A percentile compares a stretch with the other conserved stretches of the same genome.
These are phyloP conservation scores for Sylvilagus floridanus DNA, from an alignment of 2,797 vertebrate species.

Conservation along the genomic window DNA sequence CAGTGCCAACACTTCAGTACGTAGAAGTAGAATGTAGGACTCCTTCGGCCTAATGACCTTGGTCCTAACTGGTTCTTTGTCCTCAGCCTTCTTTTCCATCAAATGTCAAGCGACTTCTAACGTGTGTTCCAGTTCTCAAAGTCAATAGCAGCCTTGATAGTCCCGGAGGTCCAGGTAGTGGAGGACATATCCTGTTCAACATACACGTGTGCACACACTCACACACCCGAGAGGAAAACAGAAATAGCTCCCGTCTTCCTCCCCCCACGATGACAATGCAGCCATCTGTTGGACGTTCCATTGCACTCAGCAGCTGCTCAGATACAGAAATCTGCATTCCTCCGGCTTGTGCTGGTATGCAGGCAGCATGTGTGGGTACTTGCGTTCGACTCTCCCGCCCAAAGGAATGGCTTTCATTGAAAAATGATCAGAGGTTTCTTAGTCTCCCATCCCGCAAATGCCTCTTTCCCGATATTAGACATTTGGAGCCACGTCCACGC, in stretches of 20 bases:
- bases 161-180: constrained; percentile 35
- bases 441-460: constrained; percentile 59
- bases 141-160: neutral
- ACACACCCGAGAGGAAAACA: constrained; percentile 62
- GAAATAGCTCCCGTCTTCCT: constrained; percentile 77
- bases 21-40: neutral
- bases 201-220: neutral
- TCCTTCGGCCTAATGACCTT: neutral
- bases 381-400: constrained; percentile 80
- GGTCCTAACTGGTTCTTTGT: neutral
- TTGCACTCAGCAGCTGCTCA: constrained; percentile 84
- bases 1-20: neutral
- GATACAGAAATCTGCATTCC: constrained; percentile 83
- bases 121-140: neutral
- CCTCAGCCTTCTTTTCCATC: neutral
- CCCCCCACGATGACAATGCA: constrained; percentile 83
- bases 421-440: constrained; percentile 73
- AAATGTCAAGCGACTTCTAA: neutral
- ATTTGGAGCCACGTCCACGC: constrained; percentile 43
- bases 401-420: constrained; percentile 82
- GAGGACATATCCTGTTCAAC: constrained; percentile 46
- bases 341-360: constrained; percentile 77
- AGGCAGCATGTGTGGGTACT: constrained; percentile 80
- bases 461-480: constrained; percentile 20
- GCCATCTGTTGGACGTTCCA: constrained; percentile 84